Percentiles rank a stretch among this genome's conserved stretches.
Evolutionary conservation across 2,113 vertebrate genomes (phyloP).

Genomic region (Seriola quinqueradiata): DNA sequence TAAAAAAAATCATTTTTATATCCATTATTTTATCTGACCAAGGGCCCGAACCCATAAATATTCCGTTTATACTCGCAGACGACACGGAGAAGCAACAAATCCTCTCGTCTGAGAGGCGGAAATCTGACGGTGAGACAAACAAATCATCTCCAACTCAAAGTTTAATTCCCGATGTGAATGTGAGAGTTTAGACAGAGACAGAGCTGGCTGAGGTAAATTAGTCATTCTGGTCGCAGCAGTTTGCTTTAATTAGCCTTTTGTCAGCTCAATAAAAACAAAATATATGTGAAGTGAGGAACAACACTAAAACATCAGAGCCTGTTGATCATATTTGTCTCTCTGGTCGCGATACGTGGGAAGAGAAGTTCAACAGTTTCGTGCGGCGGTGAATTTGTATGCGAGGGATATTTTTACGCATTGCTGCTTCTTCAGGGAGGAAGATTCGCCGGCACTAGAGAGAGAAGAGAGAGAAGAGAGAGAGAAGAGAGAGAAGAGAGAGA

Average conservation of each 20-base stretch:
- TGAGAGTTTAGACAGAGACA: constrained; percentile 3
- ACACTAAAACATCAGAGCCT: constrained; percentile 16
- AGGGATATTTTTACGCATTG: constrained; percentile 19
- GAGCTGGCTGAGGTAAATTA: constrained; percentile 33
- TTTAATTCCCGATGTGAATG: neutral
- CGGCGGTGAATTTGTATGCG: constrained; percentile 25
- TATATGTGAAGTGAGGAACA: constrained; percentile 9
- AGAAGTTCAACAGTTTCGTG: constrained; percentile 15
- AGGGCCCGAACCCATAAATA: too few relatives aligned
- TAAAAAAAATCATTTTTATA: too few relatives aligned
- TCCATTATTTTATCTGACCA: too few relatives aligned
- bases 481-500: too few relatives aligned
- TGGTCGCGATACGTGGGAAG: neutral
- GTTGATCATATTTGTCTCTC: constrained; percentile 16
- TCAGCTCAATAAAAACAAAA: constrained; percentile 31
- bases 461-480: too few relatives aligned
- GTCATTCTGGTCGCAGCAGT: constrained; percentile 48
- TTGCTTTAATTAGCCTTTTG: constrained; percentile 52
- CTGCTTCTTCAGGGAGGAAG: constrained; percentile 14
- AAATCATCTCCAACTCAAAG: neutral
- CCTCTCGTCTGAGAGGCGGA: too few relatives aligned
- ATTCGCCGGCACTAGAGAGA: too few relatives aligned
- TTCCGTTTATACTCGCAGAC: too few relatives aligned
- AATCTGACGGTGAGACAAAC: too few relatives aligned
- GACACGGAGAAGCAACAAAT: too few relatives aligned